Evolutionary conservation across 2,888 invertebrate genomes (phyloP), one percentile per base, ranked within the genome.

Genomic region (Pristionchus mayeri): DNA sequence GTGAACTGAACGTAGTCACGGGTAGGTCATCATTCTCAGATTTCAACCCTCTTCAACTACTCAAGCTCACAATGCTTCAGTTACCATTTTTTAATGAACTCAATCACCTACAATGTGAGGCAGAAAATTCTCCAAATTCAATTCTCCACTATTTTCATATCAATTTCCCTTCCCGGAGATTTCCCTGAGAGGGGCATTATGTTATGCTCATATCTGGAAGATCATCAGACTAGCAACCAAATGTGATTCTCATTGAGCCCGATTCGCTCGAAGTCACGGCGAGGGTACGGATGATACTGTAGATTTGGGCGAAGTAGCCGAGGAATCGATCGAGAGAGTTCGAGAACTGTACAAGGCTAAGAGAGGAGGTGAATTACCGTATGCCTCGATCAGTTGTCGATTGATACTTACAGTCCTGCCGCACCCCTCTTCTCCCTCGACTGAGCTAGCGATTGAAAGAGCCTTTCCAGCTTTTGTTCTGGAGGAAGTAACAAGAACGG

Each of bases 401-500:
- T 44, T 13, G 7, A 9, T 44, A 44, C 7, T 44, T 30, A 30
- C 16, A 60, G 60, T 13, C 60, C 24, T 13, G n/a, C 67, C 67
- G n/a, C 37, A 37, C 37, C 67, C 67, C 37, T 67, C 67, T 2
- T 67, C 67, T 0, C 21, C 67, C 0, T 18, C 67, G 6, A 9
- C 0, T n/a, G 67, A 67, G n/a, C 40, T 67, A 21, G 34, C 52
- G 6, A 30, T 52, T 3, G 79, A 79, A 3, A 16, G 52, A 7
- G 79, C 79, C 21, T 79, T 79, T 24, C 79, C 79, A 2, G 79
- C 79, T 9, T 79, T 52, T 30, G 79, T 79, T 18, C 52, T 79
- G 52, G 79, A 79, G 54, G 54, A 52, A 37, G 37, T 79, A 3
- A 54, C 79, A n/a, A 52, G 54, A 27, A 52, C 24, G 34, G 79